Evolutionary conservation across 2,113 vertebrate species (phyloP), one percentile per base, ranked within the genome.

Genomic region (Garra rufa): DNA sequence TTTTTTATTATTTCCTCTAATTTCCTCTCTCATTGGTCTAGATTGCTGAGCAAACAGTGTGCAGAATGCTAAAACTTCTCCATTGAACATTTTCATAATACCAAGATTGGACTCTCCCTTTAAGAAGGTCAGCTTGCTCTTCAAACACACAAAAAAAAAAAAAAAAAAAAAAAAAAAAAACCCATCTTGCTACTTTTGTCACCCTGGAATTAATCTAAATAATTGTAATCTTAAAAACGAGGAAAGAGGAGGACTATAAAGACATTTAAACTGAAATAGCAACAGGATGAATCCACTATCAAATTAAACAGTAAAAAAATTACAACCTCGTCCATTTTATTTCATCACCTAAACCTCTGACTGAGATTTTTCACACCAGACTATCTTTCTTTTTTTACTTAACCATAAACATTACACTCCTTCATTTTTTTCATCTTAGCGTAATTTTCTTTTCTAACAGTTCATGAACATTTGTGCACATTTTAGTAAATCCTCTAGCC

Each of bases 1-100:
- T 83, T 83, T 43, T 46, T 74, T 48, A 70, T 43, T 70, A 70
- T 70, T 70, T 70, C 34, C 38, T 41, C 19, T 43, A 34, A 34
- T 38, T 48, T 59, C 21, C 34, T 13, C 52, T 69, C 67, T 41
- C 4, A 70, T 41, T 41, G 34, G 4, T 70, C 67, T 70, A 70
- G 34, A 70, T 9, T 70, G 19, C 21, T 43, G 76, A 59, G 0
- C 75, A 43, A 77, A 77, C 11, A 41, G 28, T 59, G 30, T 77
- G 34, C 21, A 77, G 76, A 77, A 77, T 59, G 24, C 24, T 38
- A 59, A 77, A 76, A 43, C 50, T 48, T 50, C 8, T 24, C 19
- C 13, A 26, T n/a, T 76, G 34, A 76, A 26, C 14, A 76, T 38
- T 34, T 57, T 50, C 50, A 76, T 76, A 57, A 41, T 38, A 55